A percentile compares a stretch with the other conserved stretches of the same genome.
Conservation (phyloP, 2,888 invertebrate species). For the Xestia c-nigrum region DNA sequence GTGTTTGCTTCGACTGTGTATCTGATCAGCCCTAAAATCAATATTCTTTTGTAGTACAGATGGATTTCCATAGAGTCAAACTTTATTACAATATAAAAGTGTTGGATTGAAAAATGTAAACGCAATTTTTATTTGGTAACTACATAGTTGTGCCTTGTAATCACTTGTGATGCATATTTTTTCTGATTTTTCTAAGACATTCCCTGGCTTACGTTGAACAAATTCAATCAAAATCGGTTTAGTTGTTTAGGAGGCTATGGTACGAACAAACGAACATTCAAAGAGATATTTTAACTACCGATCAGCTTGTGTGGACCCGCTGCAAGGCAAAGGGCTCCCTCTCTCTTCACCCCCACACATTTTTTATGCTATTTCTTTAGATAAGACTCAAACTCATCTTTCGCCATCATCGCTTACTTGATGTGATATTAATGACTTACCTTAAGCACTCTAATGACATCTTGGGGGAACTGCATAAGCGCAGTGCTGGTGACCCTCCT, state of each 20-base stretch:
- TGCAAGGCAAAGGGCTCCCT: background rate
- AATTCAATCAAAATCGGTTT: background rate
- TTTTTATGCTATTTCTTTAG: background rate
- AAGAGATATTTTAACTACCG: no score
- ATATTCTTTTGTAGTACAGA: background rate
- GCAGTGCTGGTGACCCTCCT: conserved; percentile 94
- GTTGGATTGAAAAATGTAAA: background rate
- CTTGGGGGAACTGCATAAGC: conserved; percentile 96
- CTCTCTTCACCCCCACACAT: background rate
- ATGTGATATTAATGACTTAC: conserved; percentile 80
- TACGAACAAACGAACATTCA: background rate
- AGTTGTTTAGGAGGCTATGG: background rate
- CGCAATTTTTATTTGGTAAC: background rate
- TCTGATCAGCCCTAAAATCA: background rate
- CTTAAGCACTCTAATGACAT: conserved; percentile 96
- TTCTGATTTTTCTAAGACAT: background rate
- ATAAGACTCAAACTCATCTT: background rate
- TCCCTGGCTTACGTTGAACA: background rate
- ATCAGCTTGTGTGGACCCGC: background rate
- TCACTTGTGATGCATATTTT: no score
- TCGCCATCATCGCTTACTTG: background rate
- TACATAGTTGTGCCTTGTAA: background rate
- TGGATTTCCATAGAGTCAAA: background rate
- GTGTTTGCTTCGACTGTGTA: conserved; percentile 15
- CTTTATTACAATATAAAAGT: background rate